Percentiles rank a stretch among this genome's conserved stretches.
Evolutionary conservation across 2,888 invertebrate species (phyloP).

Genomic region (Cryptus viduatorius): DNA sequence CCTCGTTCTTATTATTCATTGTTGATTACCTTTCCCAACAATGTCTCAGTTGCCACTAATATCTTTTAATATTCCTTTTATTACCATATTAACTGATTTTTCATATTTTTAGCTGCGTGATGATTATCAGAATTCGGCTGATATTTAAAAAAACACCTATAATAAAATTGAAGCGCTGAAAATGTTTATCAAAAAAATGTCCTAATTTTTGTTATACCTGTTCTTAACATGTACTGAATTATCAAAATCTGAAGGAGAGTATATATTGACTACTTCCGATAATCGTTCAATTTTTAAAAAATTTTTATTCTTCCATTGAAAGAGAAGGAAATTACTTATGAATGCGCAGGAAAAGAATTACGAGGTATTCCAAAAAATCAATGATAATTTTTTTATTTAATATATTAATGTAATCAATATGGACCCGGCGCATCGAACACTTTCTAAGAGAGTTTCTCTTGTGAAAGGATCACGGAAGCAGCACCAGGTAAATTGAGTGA

Average conservation of each 20-base stretch:
- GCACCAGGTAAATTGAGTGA: constrained; percentile 69
- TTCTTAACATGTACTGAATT: constrained; percentile 69
- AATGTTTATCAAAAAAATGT: too few relatives aligned
- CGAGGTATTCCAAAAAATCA: neutral
- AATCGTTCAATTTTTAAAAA: neutral
- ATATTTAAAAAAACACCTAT: neutral
- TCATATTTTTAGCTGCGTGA: neutral
- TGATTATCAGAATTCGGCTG: neutral
- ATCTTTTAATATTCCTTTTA: neutral
- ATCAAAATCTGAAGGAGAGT: constrained; percentile 84
- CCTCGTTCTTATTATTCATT: neutral
- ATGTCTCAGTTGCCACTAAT: neutral
- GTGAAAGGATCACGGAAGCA: constrained; percentile 68
- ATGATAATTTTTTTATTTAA: neutral
- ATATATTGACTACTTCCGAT: too few relatives aligned
- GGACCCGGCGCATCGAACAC: neutral
- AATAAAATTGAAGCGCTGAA: too few relatives aligned
- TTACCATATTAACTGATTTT: neutral
- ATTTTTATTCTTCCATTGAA: neutral
- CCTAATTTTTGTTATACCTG: too few relatives aligned
- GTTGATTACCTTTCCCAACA: constrained; percentile 73
- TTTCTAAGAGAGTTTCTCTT: constrained; percentile 68
- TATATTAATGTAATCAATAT: neutral
- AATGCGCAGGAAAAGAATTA: too few relatives aligned
- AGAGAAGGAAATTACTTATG: too few relatives aligned